Conservation (phyloP, 2,888 invertebrate genomes). For the Rhogogaster chlorosoma region DNA sequence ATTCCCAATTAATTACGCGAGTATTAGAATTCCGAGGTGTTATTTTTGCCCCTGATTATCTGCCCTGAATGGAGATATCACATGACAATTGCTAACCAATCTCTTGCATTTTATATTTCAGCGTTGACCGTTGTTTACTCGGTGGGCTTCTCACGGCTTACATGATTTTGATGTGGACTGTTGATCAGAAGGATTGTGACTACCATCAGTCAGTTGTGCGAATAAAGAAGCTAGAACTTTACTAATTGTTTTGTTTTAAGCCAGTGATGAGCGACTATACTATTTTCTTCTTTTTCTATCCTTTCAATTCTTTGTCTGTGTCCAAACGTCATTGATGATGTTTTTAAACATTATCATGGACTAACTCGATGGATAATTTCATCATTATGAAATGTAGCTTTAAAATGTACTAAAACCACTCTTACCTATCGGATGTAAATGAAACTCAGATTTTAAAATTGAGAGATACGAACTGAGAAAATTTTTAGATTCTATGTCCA, state of each 20-base stretch:
- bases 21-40: neutral
- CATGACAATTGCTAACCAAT: neutral
- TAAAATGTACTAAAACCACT: neutral
- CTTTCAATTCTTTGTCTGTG: neutral
- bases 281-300: neutral
- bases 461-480: neutral
- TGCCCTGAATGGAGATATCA: neutral
- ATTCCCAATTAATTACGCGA: neutral
- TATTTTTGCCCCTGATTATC: neutral
- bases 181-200: conserved; percentile 80
- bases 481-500: neutral
- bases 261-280: neutral
- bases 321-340: neutral
- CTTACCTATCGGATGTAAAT: neutral
- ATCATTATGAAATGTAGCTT: neutral
- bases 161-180: conserved; percentile 83
- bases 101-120: conserved; percentile 66
- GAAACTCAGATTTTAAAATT: conserved; percentile 4
- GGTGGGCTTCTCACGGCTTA: conserved; percentile 80
- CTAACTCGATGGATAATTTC: neutral
- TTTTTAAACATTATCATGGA: neutral
- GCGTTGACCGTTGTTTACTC: conserved; percentile 81
- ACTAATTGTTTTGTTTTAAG: conserved; percentile 40
- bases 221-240: conserved; percentile 78
- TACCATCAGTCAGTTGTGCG: conserved; percentile 80